Evolutionary conservation across 1,140 invertebrate species (phyloP).

Genomic region (Drosophila mojavensis): DNA sequence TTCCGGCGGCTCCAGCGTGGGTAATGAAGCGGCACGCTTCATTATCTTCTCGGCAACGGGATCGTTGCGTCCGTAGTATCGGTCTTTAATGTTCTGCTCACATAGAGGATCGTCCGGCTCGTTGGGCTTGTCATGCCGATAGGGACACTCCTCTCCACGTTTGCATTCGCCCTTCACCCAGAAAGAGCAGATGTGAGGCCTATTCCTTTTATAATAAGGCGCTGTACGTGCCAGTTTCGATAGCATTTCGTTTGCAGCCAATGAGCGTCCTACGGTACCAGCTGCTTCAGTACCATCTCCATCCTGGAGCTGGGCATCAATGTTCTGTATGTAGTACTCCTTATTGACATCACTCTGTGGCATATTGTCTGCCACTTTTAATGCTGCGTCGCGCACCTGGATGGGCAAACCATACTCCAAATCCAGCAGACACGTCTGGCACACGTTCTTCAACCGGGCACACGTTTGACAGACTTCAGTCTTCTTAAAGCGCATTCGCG

Average conservation of each 20-base stretch:
- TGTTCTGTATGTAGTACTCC: conserved; percentile 99
- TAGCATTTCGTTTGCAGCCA: conserved; percentile 94
- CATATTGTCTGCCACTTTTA: conserved; percentile 97
- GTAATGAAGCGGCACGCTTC: conserved; percentile 96
- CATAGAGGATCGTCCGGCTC: conserved; percentile 99
- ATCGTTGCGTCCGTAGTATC: conserved; percentile 99
- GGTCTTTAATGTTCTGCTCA: conserved; percentile 99
- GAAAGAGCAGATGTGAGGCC: conserved; percentile 99
- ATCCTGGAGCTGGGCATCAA: conserved; percentile 88
- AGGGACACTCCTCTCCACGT: conserved; percentile 99
- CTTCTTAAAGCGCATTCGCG: conserved; percentile 99
- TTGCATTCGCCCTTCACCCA: conserved; percentile 99
- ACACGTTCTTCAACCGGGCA: conserved; percentile 99
- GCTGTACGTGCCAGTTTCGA: conserved; percentile 97
- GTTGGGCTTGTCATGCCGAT: conserved; percentile 99
- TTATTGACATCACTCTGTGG: conserved; percentile 99
- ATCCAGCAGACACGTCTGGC: conserved; percentile 99
- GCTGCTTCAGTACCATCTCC: conserved; percentile 88
- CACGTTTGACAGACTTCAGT: conserved; percentile 99
- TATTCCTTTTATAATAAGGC: conserved; percentile 99
- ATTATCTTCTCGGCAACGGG: conserved; percentile 99
- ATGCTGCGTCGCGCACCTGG: conserved; percentile 97
- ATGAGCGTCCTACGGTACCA: conserved; percentile 89
- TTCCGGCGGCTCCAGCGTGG: conserved; percentile 96
- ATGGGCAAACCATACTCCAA: conserved; percentile 98